Base-by-base conservation (phyloP, 1,140 invertebrate genomes). In the Mycetomoellerius zeteki region DNA sequence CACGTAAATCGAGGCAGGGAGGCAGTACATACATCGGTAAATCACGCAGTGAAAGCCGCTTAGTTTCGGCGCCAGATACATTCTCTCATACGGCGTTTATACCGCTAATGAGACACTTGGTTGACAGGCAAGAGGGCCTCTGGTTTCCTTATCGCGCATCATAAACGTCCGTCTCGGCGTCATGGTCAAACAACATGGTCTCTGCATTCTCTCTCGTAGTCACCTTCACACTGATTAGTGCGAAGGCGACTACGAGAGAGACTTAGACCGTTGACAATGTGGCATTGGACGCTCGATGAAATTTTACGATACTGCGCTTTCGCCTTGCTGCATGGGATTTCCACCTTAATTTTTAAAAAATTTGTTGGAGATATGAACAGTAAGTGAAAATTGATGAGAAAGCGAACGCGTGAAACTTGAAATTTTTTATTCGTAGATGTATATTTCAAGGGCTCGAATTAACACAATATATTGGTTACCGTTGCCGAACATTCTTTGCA, bases 71-170 rank as follows among this genome's bases (percentile, higher is more conserved):
- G 86, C 47, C 69, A 90, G 86, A 90, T 90, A 88, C 81, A 88
- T 90, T 43, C 86, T 88, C 71, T 24, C 47, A 54, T 52, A 50
- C 71, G 77, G 30, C 86, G 80, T 90, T 89, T 93, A 92, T 91
- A 88, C 88, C 86, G 90, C 91, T 93, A 93, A 93, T 93, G 93
- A 93, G 92, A 92, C 93, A 91, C 90, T 86, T 89, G 90, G 86
- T 89, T 89, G 89, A 90, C 88, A 78, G 91, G 90, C 89, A 90
- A 91, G 91, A 77, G 80, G 86, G 54, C 72, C 88, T 58, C 87
- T 14, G 80, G 87, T 84, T 69, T 90, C 86, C 90, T 93, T 93
- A 93, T 93, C 93, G 88, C 88, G 60, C 93, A 93, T 93, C 92
- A 92, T 91, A 90, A 92, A 91, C 86, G 88, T 85, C 73, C 69